phyloP scores from a whole-genome alignment of 1,140 invertebrate species.

The Drosophila prosaltans region DNA sequence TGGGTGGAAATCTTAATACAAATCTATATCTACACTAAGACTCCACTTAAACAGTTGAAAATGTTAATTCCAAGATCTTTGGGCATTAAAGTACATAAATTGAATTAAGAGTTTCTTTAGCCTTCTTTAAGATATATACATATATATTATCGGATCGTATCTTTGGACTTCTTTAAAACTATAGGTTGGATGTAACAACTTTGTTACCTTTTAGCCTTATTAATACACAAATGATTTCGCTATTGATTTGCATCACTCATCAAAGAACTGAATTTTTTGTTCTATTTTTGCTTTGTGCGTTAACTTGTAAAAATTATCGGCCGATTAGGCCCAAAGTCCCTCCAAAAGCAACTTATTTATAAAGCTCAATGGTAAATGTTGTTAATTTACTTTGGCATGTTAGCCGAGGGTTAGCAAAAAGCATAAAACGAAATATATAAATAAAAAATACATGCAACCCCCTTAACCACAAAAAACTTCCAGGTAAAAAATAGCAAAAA shows the following conservation, averaged over 20 bases:
- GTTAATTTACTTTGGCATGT: conserved; percentile 8
- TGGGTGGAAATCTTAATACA: too few relatives aligned
- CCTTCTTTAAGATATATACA: too few relatives aligned
- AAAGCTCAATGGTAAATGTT: conserved; percentile 17
- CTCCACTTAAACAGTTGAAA: too few relatives aligned
- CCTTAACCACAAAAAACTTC: not conserved
- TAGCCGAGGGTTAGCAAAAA: conserved; percentile 3
- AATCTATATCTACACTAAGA: too few relatives aligned
- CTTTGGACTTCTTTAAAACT: too few relatives aligned
- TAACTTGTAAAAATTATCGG: conserved; percentile 24
- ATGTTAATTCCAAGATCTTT: too few relatives aligned
- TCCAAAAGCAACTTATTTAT: conserved; percentile 16
- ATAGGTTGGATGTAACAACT: too few relatives aligned
- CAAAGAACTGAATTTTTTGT: not conserved
- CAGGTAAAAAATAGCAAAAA: not conserved
- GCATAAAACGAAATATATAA: conserved; percentile 19
- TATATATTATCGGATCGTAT: too few relatives aligned
- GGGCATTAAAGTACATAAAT: too few relatives aligned
- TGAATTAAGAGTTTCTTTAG: too few relatives aligned
- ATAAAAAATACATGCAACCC: conserved; percentile 6
- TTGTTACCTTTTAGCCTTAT: too few relatives aligned
- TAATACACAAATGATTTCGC: not conserved
- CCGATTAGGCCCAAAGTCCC: conserved; percentile 50
- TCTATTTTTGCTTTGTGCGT: conserved; percentile 1
- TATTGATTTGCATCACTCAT: not conserved